Conservation (phyloP, 1,140 invertebrate species). For the Prorops nasuta region DNA sequence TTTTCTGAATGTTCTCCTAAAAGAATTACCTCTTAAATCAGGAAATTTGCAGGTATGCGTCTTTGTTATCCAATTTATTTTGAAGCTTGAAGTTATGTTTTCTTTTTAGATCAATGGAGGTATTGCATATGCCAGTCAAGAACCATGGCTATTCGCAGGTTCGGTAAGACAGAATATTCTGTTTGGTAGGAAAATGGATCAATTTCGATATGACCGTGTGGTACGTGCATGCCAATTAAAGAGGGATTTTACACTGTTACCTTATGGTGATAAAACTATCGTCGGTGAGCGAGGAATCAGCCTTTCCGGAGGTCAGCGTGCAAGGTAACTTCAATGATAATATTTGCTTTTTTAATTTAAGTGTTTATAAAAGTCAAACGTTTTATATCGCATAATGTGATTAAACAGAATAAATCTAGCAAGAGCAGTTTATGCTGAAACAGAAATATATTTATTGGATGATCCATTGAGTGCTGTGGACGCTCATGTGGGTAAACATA, state of each 20-base stretch:
- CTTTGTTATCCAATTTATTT: conserved; percentile 9
- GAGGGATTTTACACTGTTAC: conserved; percentile 61
- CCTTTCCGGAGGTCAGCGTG: conserved; percentile 76
- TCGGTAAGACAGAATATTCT: conserved; percentile 77
- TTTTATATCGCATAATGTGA: conserved; percentile 66
- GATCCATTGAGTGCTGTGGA: conserved; percentile 84
- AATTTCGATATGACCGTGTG: conserved; percentile 62
- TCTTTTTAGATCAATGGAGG: conserved; percentile 58
- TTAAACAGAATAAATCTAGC: conserved; percentile 69
- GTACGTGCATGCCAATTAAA: conserved; percentile 61
- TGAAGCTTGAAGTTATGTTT: neutral
- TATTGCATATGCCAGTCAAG: conserved; percentile 70
- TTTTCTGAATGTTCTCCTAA: conserved; percentile 73
- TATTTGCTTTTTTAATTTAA: no score
- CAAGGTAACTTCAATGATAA: conserved; percentile 53
- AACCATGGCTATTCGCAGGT: conserved; percentile 68
- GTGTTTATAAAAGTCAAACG: conserved; percentile 58
- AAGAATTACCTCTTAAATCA: conserved; percentile 64
- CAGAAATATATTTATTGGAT: conserved; percentile 75
- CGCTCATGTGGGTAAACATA: conserved; percentile 74
- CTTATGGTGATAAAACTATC: conserved; percentile 70
- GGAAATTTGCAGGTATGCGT: conserved; percentile 56
- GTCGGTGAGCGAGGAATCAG: conserved; percentile 79
- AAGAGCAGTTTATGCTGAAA: conserved; percentile 58
- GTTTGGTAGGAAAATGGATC: conserved; percentile 69